Percentiles rank a stretch among this genome's conserved stretches.
Conservation (phyloP, 64 coral and sea anemone genomes). For the Pachyseris speciosa region DNA sequence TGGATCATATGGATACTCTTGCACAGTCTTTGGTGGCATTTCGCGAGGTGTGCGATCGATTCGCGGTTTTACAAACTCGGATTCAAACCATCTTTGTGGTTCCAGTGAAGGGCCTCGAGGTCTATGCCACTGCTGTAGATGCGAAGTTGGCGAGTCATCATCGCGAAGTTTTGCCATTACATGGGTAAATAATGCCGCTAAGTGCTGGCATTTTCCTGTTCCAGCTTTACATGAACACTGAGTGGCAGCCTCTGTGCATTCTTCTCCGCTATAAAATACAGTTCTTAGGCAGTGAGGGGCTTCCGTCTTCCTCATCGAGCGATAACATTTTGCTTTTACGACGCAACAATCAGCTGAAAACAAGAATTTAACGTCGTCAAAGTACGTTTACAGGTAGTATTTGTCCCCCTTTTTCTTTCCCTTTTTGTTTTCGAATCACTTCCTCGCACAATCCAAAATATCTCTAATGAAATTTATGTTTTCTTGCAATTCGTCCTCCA, state of each 20-base stretch:
- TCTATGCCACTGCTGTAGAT: constrained; percentile 22
- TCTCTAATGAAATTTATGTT: too few species aligned
- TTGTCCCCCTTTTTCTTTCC: too few species aligned
- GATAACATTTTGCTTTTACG: background rate
- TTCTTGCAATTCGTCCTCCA: too few species aligned
- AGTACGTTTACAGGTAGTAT: background rate
- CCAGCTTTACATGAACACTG: constrained; percentile 31
- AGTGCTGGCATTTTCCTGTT: background rate
- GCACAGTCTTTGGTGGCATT: constrained; percentile 15
- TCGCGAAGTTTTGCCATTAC: constrained; percentile 1
- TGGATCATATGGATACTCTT: constrained; percentile 19
- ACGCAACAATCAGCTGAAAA: background rate
- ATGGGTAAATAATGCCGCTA: background rate
- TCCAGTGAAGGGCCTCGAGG: constrained; percentile 12
- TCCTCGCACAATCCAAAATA: too few species aligned
- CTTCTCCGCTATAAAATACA: background rate
- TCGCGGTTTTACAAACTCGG: background rate
- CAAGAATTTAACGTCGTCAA: background rate
- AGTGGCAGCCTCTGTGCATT: background rate
- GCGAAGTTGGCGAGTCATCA: constrained; percentile 17
- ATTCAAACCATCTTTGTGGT: constrained; percentile 14
- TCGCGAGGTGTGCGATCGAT: background rate
- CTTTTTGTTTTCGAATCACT: too few species aligned
- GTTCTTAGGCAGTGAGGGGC: background rate
- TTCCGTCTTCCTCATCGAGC: constrained; percentile 1